Evolutionary conservation across 2,113 vertebrate species (phyloP).

Genomic region (Silurus meridionalis): DNA sequence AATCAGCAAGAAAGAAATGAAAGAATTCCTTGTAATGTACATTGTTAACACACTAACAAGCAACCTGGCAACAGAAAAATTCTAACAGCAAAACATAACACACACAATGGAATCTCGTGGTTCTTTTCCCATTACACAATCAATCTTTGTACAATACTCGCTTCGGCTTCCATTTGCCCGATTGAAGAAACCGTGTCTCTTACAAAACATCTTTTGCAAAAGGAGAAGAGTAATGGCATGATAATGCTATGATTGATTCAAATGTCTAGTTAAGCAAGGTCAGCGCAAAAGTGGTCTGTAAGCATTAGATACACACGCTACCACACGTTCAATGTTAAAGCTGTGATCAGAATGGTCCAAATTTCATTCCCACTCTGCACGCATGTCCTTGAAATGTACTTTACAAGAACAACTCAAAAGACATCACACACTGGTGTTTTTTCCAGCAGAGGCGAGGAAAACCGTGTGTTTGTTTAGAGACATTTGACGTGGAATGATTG

Average conservation of each 20-base stretch:
- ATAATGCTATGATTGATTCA: background rate
- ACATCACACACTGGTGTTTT: slow-evolving; percentile 7
- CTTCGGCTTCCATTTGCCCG: too few species aligned
- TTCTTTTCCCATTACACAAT: background rate
- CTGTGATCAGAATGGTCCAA: background rate
- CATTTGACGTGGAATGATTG: slow-evolving; percentile 64
- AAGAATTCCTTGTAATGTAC: background rate
- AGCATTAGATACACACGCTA: background rate
- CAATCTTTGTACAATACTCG: background rate
- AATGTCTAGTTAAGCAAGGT: background rate
- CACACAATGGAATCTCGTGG: background rate
- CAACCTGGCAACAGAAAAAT: background rate
- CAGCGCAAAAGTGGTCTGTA: background rate
- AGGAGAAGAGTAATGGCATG: too few species aligned
- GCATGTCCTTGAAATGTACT: background rate
- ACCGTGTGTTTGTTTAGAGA: slow-evolving; percentile 8
- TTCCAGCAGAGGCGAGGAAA: background rate
- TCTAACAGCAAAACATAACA: too few species aligned
- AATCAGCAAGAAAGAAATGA: background rate
- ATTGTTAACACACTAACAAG: background rate
- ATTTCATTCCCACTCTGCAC: background rate
- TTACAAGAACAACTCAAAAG: background rate
- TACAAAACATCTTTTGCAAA: too few species aligned
- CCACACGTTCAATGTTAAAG: background rate
- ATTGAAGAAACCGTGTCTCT: too few species aligned